Evolutionary conservation across 2,888 invertebrate species (phyloP).

Genomic region (Esperia sulphurella): DNA sequence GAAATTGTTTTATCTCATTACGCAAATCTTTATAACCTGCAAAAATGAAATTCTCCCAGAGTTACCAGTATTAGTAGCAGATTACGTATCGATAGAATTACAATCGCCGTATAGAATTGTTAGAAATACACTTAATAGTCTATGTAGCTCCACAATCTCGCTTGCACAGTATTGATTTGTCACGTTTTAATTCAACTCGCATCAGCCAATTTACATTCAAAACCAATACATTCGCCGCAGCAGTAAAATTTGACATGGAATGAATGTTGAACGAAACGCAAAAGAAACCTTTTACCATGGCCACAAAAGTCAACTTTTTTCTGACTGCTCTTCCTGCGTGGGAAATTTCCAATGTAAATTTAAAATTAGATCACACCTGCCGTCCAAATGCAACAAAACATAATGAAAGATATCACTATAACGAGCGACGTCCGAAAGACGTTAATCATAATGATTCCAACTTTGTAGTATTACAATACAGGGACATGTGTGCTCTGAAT

Average conservation of each 20-base stretch:
- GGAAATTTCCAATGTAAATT: constrained; percentile 59
- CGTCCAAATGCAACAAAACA: constrained; percentile 15
- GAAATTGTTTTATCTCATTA: not conserved
- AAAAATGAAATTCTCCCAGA: not conserved
- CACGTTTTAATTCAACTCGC: constrained; percentile 26
- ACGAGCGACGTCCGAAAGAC: constrained; percentile 47
- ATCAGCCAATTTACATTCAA: constrained; percentile 24
- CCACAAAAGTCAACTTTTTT: constrained; percentile 30
- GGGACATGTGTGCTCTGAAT: constrained; percentile 59
- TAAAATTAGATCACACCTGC: constrained; percentile 52
- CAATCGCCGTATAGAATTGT: constrained; percentile 4
- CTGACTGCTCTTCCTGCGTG: constrained; percentile 33
- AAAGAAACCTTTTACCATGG: constrained; percentile 33
- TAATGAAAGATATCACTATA: constrained; percentile 47
- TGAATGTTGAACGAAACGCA: constrained; percentile 29
- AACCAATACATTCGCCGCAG: constrained; percentile 26
- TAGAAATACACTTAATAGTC: constrained; percentile 10
- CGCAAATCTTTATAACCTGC: not conserved
- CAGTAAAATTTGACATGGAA: constrained; percentile 27
- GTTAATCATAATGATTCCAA: constrained; percentile 49
- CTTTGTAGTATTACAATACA: constrained; percentile 27
- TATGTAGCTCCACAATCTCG: constrained; percentile 17
- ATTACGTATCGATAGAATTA: not conserved
- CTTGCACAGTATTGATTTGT: constrained; percentile 25
- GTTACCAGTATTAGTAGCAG: not conserved